Evolutionary conservation across 2,113 vertebrate species (phyloP).

Genomic region (Isichthys henryi): DNA sequence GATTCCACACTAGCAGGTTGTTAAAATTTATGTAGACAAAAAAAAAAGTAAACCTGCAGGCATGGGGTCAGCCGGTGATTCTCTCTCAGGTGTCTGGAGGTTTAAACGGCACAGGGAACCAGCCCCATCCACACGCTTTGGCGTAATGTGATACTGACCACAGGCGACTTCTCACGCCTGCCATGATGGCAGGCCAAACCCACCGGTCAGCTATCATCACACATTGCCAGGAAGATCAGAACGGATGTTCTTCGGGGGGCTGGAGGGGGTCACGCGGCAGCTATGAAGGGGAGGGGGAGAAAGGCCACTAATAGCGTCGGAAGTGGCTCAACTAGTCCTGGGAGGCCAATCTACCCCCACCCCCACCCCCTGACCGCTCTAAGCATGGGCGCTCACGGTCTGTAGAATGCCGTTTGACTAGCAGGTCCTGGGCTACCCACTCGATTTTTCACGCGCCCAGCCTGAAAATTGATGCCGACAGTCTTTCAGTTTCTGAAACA

Average conservation of each 20-base stretch:
- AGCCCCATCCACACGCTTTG: not conserved
- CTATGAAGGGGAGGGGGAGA: not conserved
- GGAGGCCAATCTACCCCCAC: too few relatives aligned
- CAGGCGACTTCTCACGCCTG: not conserved
- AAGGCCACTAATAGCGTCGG: not conserved
- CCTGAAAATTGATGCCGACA: constrained; percentile 20
- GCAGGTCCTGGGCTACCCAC: constrained; percentile 4
- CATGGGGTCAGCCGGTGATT: not conserved
- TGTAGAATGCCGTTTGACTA: not conserved
- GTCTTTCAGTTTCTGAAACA: constrained; percentile 1
- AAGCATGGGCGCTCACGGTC: not conserved
- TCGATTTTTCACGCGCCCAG: constrained; percentile 6
- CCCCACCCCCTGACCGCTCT: not conserved
- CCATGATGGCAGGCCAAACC: not conserved
- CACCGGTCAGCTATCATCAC: not conserved
- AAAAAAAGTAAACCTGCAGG: not conserved
- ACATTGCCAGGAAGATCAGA: not conserved
- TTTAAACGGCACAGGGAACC: constrained; percentile 18
- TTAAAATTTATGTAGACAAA: not conserved
- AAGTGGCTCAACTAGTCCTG: not conserved
- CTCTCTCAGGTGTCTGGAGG: not conserved
- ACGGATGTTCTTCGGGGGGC: not conserved
- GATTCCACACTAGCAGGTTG: not conserved
- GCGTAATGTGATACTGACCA: constrained; percentile 5
- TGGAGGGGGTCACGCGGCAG: not conserved